A percentile compares a stretch with the other conserved stretches of the same genome.
These are phyloP conservation scores for Conops quadrifasciatus DNA, from an alignment of 2,888 invertebrate species.

Conservation along the genomic window DNA sequence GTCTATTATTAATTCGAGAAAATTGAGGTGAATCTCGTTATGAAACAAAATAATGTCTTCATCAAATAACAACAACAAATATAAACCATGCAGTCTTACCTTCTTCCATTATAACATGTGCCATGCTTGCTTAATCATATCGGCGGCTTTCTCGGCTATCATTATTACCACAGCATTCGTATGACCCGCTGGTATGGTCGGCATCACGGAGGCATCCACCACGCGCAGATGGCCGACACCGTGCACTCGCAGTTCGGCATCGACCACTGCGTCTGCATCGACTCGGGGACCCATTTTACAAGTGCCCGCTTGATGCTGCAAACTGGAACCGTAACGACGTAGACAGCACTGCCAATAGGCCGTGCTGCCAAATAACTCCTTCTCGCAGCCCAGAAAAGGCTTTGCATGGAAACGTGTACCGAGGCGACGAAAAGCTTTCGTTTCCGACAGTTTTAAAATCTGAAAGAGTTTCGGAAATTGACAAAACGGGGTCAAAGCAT, in stretches of 20 bases:
- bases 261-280: constrained; percentile 72
- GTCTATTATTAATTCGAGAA: too few species aligned
- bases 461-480: constrained; percentile 49
- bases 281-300: constrained; percentile 74
- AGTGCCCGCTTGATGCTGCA: constrained; percentile 77
- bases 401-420: constrained; percentile 68
- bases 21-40: too few species aligned
- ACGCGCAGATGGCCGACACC: constrained; percentile 68
- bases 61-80: too few species aligned
- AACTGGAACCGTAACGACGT: constrained; percentile 74
- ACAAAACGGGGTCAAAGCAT: constrained; percentile 43
- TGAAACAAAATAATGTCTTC: too few species aligned
- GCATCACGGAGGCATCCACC: constrained; percentile 71
- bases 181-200: constrained; percentile 69
- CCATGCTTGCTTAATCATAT: constrained; percentile 68
- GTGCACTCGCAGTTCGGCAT: constrained; percentile 69
- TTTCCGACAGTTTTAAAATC: constrained; percentile 69
- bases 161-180: constrained; percentile 70
- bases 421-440: constrained; percentile 68
- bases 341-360: constrained; percentile 80
- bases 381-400: constrained; percentile 76
- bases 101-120: constrained; percentile 46
- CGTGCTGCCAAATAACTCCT: constrained; percentile 71
- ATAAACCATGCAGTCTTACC: too few species aligned
- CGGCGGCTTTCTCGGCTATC: constrained; percentile 71